phyloP scores from a whole-genome alignment of 2,888 invertebrate genomes.

The Holacanthella duospinosa region DNA sequence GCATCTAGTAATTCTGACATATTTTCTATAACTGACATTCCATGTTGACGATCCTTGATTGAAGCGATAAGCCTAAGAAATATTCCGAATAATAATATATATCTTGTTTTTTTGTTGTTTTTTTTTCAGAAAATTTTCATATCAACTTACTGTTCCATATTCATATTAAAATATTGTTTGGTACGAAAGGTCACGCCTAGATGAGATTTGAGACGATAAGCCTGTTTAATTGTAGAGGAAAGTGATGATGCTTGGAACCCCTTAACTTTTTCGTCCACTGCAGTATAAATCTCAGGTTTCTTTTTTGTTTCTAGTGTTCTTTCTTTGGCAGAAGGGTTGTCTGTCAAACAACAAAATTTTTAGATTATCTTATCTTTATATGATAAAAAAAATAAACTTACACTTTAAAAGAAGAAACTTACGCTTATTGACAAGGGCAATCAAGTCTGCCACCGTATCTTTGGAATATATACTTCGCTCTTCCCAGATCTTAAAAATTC shows the following conservation, averaged over 20 bases:
- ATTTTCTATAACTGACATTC: conserved; percentile 32
- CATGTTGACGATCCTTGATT: conserved; percentile 35
- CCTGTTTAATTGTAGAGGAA: conserved; percentile 32
- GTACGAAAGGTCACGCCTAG: conserved; percentile 33
- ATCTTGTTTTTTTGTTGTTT: neutral
- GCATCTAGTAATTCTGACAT: conserved; percentile 30
- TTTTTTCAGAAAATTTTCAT: neutral
- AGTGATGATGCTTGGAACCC: conserved; percentile 31
- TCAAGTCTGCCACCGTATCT: conserved; percentile 76
- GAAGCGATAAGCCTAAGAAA: conserved; percentile 23
- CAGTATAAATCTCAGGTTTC: conserved; percentile 36
- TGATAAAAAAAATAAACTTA: neutral
- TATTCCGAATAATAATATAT: too few species aligned
- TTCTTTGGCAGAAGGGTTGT: conserved; percentile 33
- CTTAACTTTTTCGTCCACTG: conserved; percentile 31
- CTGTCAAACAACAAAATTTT: conserved; percentile 9
- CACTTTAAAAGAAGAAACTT: neutral
- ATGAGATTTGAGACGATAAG: conserved; percentile 34
- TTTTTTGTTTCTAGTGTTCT: conserved; percentile 14
- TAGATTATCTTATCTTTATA: neutral
- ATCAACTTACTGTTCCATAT: conserved; percentile 23
- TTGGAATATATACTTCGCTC: conserved; percentile 82
- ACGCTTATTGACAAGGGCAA: conserved; percentile 53
- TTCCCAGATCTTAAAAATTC: conserved; percentile 90
- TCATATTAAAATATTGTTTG: conserved; percentile 34